Evolutionary conservation across 2,888 invertebrate species (phyloP).

Genomic region (Metalampra italica): DNA sequence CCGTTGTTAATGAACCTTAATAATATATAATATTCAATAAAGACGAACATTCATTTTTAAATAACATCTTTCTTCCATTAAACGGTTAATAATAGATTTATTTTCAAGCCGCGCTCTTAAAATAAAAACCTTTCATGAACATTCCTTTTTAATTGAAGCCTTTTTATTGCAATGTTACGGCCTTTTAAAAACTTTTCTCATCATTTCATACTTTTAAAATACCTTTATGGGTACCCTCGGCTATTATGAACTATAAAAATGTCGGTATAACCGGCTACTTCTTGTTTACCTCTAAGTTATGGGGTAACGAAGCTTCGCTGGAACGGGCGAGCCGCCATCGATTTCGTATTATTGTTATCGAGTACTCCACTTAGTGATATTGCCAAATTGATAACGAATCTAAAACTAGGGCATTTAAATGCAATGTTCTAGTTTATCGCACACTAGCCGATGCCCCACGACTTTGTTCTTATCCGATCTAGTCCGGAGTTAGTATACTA

Average conservation of each 20-base stretch:
- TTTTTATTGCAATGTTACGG: background rate
- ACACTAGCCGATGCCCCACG: no score
- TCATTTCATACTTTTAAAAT: slow-evolving; percentile 1
- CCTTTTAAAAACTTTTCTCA: background rate
- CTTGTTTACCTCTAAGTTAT: background rate
- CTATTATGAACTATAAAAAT: slow-evolving; percentile 11
- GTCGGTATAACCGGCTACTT: background rate
- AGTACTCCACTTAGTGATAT: background rate
- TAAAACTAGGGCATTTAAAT: no score
- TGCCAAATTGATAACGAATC: background rate
- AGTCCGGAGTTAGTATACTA: no score
- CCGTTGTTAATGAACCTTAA: no score
- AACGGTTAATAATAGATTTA: no score
- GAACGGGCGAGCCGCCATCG: slow-evolving; percentile 1
- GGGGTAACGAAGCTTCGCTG: background rate
- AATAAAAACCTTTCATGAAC: no score
- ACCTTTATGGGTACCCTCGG: background rate
- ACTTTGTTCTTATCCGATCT: no score
- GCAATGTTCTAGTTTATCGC: no score
- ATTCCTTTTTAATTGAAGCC: background rate
- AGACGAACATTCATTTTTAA: no score
- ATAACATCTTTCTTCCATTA: no score
- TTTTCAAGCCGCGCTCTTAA: no score
- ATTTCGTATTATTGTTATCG: slow-evolving; percentile 3
- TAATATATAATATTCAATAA: no score